phyloP scores from a whole-genome alignment of 2,888 invertebrate genomes.

The Nomada fabriciana region DNA sequence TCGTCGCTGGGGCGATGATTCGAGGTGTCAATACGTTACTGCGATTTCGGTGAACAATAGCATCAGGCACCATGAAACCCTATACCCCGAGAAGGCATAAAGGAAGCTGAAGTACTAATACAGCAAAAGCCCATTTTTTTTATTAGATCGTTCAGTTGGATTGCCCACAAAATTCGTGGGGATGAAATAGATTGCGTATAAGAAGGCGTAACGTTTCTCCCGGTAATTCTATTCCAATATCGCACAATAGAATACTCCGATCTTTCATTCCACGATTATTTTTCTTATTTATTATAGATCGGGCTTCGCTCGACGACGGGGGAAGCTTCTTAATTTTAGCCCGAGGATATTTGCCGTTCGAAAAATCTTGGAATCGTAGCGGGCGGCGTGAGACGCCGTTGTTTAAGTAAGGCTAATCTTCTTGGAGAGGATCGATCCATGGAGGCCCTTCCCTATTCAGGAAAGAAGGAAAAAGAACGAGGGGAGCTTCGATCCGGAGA shows the following conservation, averaged over 20 bases:
- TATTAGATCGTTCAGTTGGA: slow-evolving; percentile 24
- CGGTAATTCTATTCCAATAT: not conserved
- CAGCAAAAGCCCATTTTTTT: slow-evolving; percentile 20
- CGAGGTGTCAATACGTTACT: slow-evolving; percentile 71
- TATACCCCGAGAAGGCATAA: slow-evolving; percentile 33
- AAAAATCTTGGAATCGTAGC: slow-evolving; percentile 46
- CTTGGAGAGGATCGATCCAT: slow-evolving; percentile 61
- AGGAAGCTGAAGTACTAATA: slow-evolving; percentile 38
- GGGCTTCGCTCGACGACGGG: not conserved
- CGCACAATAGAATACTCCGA: not conserved
- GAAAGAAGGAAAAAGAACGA: slow-evolving; percentile 53
- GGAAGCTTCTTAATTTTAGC: slow-evolving; percentile 43
- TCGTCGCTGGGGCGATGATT: slow-evolving; percentile 66
- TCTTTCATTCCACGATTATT: not conserved
- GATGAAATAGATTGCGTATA: not conserved
- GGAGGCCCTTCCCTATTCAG: slow-evolving; percentile 33
- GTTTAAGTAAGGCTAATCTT: slow-evolving; percentile 72
- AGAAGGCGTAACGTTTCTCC: not conserved
- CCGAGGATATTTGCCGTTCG: slow-evolving; percentile 47
- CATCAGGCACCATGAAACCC: slow-evolving; percentile 53
- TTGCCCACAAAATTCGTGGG: slow-evolving; percentile 5
- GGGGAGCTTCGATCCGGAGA: slow-evolving; percentile 62
- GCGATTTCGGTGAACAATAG: slow-evolving; percentile 70
- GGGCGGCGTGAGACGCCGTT: slow-evolving; percentile 49
- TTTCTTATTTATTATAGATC: slow-evolving; percentile 9